These are phyloP conservation scores for Saccostrea echinata DNA, from an alignment of 1,140 invertebrate genomes.

Conservation along the genomic window DNA sequence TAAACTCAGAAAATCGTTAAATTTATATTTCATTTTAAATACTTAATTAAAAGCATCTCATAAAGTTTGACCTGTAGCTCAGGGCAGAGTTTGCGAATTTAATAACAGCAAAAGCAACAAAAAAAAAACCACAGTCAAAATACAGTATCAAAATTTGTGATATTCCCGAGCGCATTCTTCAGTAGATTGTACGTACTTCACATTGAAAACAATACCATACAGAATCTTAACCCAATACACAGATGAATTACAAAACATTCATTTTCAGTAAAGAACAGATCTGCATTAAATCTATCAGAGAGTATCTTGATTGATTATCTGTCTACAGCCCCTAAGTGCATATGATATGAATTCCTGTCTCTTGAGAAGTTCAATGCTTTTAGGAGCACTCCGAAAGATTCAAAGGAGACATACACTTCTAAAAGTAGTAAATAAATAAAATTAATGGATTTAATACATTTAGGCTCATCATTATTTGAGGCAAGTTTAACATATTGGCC, in stretches of 20 bases:
- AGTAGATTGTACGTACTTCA: neutral
- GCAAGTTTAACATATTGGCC: neutral
- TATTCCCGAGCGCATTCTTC: neutral
- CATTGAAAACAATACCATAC: neutral
- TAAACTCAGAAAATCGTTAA: too few species aligned
- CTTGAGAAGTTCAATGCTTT: neutral
- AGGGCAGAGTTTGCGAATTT: too few species aligned
- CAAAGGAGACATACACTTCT: neutral
- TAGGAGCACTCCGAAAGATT: neutral
- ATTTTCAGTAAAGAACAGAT: neutral
- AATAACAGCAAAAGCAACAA: too few species aligned
- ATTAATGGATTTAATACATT: neutral
- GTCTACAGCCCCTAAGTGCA: neutral
- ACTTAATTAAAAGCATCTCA: too few species aligned
- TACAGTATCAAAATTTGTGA: neutral
- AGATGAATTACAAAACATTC: neutral
- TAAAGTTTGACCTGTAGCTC: too few species aligned
- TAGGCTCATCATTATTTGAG: neutral
- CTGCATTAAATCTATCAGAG: neutral
- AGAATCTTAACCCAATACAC: neutral
- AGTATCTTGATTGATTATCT: neutral
- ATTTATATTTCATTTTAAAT: too few species aligned
- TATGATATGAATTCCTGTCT: neutral
- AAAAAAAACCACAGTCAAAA: too few species aligned
- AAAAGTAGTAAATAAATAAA: neutral